phyloP scores from a whole-genome alignment of 2,113 vertebrate species.

The Microcebus jonahi region DNA sequence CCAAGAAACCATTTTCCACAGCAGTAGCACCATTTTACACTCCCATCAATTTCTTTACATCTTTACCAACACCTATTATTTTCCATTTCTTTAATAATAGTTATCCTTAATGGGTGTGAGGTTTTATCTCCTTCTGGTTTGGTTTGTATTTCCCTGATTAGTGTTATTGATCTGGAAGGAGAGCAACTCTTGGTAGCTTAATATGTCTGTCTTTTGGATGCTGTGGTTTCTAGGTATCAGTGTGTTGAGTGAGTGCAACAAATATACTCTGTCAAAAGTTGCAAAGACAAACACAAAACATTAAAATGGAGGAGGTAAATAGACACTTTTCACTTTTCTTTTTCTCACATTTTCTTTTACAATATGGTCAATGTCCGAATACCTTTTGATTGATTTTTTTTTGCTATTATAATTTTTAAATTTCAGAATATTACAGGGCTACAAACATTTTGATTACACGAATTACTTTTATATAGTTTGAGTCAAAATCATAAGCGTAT shows the following conservation, averaged over 20 bases:
- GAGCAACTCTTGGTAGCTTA: background rate
- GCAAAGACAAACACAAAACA: background rate
- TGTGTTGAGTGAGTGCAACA: background rate
- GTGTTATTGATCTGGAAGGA: background rate
- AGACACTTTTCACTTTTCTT: no score
- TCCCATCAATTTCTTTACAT: background rate
- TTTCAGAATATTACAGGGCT: no score
- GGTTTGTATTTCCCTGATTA: slow-evolving; percentile 31
- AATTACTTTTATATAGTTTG: no score
- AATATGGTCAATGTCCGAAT: background rate
- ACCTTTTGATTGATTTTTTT: background rate
- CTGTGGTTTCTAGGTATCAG: background rate
- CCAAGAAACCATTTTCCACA: background rate
- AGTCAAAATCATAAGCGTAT: no score
- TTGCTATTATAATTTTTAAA: no score
- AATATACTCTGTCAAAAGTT: background rate
- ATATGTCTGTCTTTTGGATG: slow-evolving; percentile 1
- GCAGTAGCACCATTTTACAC: background rate
- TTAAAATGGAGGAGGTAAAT: background rate
- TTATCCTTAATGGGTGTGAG: background rate
- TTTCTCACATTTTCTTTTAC: background rate
- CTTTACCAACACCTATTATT: background rate
- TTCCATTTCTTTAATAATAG: background rate
- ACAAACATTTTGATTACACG: no score
- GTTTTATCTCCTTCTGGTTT: background rate